Evolutionary conservation across 1,140 invertebrate species (phyloP).

Genomic region (Telenomus remus): DNA sequence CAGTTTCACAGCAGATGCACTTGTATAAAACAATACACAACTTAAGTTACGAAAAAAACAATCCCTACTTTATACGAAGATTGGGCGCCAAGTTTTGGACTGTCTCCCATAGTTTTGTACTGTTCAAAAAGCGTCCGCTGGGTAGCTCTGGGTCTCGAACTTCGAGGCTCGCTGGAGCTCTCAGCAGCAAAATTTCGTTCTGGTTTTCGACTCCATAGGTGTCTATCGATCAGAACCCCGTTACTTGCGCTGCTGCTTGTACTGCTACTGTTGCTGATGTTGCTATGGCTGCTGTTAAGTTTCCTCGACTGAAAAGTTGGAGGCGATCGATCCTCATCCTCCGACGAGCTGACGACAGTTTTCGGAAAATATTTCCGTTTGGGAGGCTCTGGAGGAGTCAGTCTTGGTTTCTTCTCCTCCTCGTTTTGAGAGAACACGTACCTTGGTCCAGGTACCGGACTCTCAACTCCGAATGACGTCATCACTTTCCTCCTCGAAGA

Average conservation of each 20-base stretch:
- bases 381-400: constrained; percentile 74
- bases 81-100: constrained; percentile 24
- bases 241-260: constrained; percentile 44
- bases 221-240: constrained; percentile 16
- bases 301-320: constrained; percentile 24
- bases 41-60: not conserved
- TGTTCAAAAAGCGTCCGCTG: constrained; percentile 43
- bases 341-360: constrained; percentile 60
- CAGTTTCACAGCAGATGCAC: not conserved
- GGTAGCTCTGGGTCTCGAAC: constrained; percentile 14
- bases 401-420: constrained; percentile 62
- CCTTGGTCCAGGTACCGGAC: not conserved
- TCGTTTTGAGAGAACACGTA: constrained; percentile 31
- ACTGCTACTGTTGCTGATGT: constrained; percentile 57
- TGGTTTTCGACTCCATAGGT: constrained; percentile 30
- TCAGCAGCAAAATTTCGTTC: constrained; percentile 29
- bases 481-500: constrained; percentile 29
- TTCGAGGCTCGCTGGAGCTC: constrained; percentile 39
- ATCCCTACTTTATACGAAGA: constrained; percentile 42
- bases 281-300: constrained; percentile 61
- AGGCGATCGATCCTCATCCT: constrained; percentile 64
- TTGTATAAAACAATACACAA: not conserved
- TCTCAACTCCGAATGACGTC: constrained; percentile 32
- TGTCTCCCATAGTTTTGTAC: constrained; percentile 39
- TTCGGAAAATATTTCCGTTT: constrained; percentile 72